A percentile compares a stretch with the other conserved stretches of the same genome.
phyloP scores from a whole-genome alignment of 2,113 vertebrate species.

The Tachycineta bicolor region DNA sequence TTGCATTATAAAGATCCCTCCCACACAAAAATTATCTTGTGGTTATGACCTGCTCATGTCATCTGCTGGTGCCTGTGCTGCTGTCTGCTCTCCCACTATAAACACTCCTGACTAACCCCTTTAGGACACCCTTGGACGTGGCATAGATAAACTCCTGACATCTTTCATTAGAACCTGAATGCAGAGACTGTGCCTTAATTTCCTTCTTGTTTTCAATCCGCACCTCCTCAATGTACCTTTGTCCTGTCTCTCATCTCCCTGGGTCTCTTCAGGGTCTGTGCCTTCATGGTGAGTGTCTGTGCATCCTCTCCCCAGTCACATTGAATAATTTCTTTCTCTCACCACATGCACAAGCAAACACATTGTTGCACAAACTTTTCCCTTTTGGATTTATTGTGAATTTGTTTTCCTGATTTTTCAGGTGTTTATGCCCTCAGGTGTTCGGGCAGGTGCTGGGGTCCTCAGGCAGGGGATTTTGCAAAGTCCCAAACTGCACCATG shows the following conservation, averaged over 20 bases:
- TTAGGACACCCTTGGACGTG: neutral
- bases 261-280: neutral
- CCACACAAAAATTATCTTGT: neutral
- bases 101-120: neutral
- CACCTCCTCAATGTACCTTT: neutral
- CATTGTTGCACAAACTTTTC: neutral
- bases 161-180: neutral
- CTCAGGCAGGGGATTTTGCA: neutral
- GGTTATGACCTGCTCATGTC: neutral
- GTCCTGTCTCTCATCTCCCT: neutral
- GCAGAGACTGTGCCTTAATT: neutral
- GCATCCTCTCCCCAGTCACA: neutral
- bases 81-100: neutral
- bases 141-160: neutral
- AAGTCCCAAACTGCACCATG: neutral
- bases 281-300: neutral
- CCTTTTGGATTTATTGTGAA: neutral
- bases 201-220: neutral
- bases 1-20: neutral
- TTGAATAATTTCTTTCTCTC: neutral
- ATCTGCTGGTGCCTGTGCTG: neutral
- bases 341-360: rapidly evolving
- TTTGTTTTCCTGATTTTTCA: neutral
- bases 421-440: neutral
- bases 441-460: neutral